phyloP scores from a whole-genome alignment of 2,888 invertebrate genomes.

The Thalpophila matura region DNA sequence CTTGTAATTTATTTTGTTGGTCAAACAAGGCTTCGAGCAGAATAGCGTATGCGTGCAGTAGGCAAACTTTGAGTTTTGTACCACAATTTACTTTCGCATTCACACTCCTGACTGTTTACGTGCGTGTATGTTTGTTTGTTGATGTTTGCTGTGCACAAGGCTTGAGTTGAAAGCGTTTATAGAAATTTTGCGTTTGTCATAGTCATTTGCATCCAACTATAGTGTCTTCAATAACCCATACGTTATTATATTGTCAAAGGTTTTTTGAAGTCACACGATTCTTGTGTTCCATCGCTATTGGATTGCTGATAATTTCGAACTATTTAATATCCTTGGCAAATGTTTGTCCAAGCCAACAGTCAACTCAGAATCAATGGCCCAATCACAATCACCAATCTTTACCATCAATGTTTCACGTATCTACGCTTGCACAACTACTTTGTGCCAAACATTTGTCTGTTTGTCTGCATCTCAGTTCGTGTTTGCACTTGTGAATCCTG shows the following conservation, averaged over 20 bases:
- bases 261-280: too few species aligned
- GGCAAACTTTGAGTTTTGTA: constrained; percentile 55
- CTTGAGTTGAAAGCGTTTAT: constrained; percentile 38
- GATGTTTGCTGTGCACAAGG: constrained; percentile 41
- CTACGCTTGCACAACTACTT: constrained; percentile 15
- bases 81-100: constrained; percentile 64
- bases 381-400: not conserved
- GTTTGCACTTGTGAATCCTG: constrained; percentile 72
- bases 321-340: too few species aligned
- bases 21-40: constrained; percentile 44
- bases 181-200: not conserved
- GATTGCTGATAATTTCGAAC: too few species aligned
- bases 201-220: not conserved
- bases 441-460: constrained; percentile 42
- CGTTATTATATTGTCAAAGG: not conserved
- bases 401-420: not conserved
- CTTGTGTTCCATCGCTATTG: too few species aligned
- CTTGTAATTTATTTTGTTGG: constrained; percentile 51
- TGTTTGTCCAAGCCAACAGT: not conserved
- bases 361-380: not conserved
- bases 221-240: not conserved
- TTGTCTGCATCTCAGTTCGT: constrained; percentile 53
- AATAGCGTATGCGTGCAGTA: constrained; percentile 48
- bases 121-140: constrained; percentile 65
- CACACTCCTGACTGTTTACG: constrained; percentile 69